Base-by-base conservation (phyloP, 2,888 invertebrate genomes). In the Oligia strigilis region DNA sequence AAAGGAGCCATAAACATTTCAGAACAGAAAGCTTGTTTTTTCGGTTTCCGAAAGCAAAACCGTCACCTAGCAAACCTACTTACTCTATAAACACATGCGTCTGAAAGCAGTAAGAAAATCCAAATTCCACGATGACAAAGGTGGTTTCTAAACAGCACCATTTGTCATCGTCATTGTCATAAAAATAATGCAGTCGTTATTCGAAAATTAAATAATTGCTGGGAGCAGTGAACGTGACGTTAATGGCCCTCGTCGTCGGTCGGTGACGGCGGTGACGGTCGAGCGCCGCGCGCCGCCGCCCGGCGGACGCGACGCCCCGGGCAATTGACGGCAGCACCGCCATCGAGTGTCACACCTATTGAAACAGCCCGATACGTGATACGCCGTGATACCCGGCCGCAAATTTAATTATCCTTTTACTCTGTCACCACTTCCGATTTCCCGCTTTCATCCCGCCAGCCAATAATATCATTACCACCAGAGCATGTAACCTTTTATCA, bases 331-430 rank as follows among this genome's bases (percentile, higher is more conserved):
- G 58, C 64, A 67, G 58, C 70, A 58, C 75, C 72, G 43, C 78
- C 71, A 84, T 84, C 86, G 81, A 78, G 46, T 79, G 84, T 84
- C 88, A 82, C 81, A 80, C 81, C 81, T 77, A 82, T 82, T 82
- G 84, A 76, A 82, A 84, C 87, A 77, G 72, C 73, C 81, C 82
- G 78, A 78, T 81, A 87, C 77, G 87, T 87, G 87, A 85, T 77
- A 85, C 80, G 69, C 52, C 66, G 49, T 49, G 72, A 43, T 49
- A 64, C 75, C 75, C 80, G n/a, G 13, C 19, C 52, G 46, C 77
- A 81, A 72, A 83, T 77, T 78, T 75, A 87, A 85, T 83, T 77
- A 87, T 78, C 76, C 74, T 77, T 75, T 77, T 58, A 64, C 74
- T 73, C 78, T 66, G 72, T 75, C 76, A 86, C 70, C 78, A 72